phyloP scores from a whole-genome alignment of 2,113 vertebrate genomes.

The Tursiops truncatus region DNA sequence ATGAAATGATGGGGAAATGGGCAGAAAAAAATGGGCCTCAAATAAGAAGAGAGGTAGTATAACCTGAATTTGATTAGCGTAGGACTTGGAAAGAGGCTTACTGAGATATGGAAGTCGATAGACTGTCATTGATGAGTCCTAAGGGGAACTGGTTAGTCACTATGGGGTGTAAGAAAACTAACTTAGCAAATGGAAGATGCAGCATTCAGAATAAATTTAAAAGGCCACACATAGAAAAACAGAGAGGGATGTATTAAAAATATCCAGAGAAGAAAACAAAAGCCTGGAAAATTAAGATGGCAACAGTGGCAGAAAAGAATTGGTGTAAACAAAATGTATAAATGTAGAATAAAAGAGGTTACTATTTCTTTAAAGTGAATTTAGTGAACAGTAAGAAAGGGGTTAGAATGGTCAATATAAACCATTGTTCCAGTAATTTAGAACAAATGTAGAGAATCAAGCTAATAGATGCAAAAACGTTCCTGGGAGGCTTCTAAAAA shows the following conservation, averaged over 20 bases:
- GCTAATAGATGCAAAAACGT: neutral
- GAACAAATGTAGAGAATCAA: neutral
- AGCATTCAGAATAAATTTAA: neutral
- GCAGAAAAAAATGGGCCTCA: neutral
- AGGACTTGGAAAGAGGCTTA: neutral
- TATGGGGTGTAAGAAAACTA: neutral
- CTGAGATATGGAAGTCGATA: neutral
- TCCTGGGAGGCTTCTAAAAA: neutral
- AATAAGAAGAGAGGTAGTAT: neutral
- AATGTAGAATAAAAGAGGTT: neutral
- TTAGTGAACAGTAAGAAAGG: conserved; percentile 14
- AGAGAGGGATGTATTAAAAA: neutral
- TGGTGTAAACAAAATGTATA: neutral
- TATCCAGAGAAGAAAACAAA: neutral
- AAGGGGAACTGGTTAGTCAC: neutral
- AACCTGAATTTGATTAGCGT: neutral
- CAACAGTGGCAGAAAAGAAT: neutral
- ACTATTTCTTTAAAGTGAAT: neutral
- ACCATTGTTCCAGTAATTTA: neutral
- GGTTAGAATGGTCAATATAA: neutral
- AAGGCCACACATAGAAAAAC: neutral
- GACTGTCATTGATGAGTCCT: neutral
- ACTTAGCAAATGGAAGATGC: neutral
- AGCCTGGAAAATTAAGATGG: neutral
- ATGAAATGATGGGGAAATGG: neutral